These are phyloP conservation scores for Himalopsyche tibetana DNA, from an alignment of 2,888 invertebrate species.

Conservation along the genomic window DNA sequence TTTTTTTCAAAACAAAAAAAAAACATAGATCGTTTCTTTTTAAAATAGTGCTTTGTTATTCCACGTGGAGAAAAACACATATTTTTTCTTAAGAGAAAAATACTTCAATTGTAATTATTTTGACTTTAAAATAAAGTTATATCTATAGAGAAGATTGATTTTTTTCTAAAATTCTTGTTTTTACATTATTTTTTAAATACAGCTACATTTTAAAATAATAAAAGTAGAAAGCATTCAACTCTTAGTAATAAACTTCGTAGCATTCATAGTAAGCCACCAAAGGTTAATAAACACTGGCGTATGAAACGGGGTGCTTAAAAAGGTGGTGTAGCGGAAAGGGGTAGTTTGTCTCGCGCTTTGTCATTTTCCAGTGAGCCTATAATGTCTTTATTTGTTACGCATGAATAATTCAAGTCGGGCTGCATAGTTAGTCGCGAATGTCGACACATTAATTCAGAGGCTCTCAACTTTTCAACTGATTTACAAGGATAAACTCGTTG, in stretches of 20 bases:
- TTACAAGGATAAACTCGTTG: not conserved
- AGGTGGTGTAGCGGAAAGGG: constrained; percentile 1
- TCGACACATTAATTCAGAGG: not conserved
- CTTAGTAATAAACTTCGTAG: not conserved
- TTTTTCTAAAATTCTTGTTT: too few relatives aligned
- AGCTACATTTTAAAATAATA: too few relatives aligned
- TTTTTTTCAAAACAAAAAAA: too few relatives aligned
- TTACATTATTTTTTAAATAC: too few relatives aligned
- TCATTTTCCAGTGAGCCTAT: constrained; percentile 35
- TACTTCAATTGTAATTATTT: too few relatives aligned
- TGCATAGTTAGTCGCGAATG: not conserved
- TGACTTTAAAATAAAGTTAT: too few relatives aligned
- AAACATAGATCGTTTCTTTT: too few relatives aligned
- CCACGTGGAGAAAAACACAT: too few relatives aligned
- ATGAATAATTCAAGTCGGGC: constrained; percentile 18
- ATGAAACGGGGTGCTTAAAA: not conserved
- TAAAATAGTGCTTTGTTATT: too few relatives aligned
- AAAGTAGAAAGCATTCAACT: not conserved
- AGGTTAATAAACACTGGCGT: constrained; percentile 18
- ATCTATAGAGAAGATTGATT: too few relatives aligned
- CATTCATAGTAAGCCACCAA: not conserved
- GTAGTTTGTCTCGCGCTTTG: constrained; percentile 32
- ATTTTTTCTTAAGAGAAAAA: too few relatives aligned
- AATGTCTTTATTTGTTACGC: constrained; percentile 38
- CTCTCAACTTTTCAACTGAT: not conserved